Evolutionary conservation across 2,888 invertebrate genomes (phyloP).

Genomic region (Dynastes tityus): DNA sequence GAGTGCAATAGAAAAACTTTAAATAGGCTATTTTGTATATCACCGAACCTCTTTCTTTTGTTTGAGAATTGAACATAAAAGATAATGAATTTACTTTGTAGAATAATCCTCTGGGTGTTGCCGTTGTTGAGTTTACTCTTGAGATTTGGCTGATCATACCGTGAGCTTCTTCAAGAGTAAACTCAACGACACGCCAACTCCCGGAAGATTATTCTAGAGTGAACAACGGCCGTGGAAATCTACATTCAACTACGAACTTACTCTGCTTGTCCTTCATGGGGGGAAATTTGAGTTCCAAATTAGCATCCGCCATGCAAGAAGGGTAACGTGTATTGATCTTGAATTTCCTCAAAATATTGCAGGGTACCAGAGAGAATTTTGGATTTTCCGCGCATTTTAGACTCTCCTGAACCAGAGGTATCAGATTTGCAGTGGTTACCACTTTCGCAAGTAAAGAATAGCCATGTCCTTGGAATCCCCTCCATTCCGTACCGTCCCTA

Average conservation of each 20-base stretch:
- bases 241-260: background rate
- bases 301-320: slow-evolving; percentile 56
- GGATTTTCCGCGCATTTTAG: slow-evolving; percentile 53
- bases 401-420: slow-evolving; percentile 60
- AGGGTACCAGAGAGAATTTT: slow-evolving; percentile 56
- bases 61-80: too few species aligned
- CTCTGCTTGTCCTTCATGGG: slow-evolving; percentile 35
- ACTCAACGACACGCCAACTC: too few species aligned
- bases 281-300: slow-evolving; percentile 50
- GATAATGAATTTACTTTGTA: too few species aligned
- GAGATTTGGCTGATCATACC: too few species aligned
- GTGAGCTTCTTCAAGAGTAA: too few species aligned
- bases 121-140: too few species aligned
- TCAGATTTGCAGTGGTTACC: slow-evolving; percentile 57
- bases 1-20: too few species aligned
- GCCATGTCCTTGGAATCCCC: slow-evolving; percentile 59
- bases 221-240: too few species aligned
- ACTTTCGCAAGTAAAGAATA: slow-evolving; percentile 61
- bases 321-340: slow-evolving; percentile 59
- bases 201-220: too few species aligned
- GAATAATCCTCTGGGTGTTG: too few species aligned
- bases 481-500: slow-evolving; percentile 61
- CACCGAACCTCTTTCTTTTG: too few species aligned
- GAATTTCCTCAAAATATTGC: slow-evolving; percentile 60
- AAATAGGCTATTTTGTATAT: too few species aligned